Percentiles rank a stretch among this genome's conserved stretches.
phyloP scores from a whole-genome alignment of 2,888 invertebrate species.

The Tachina grossa region DNA sequence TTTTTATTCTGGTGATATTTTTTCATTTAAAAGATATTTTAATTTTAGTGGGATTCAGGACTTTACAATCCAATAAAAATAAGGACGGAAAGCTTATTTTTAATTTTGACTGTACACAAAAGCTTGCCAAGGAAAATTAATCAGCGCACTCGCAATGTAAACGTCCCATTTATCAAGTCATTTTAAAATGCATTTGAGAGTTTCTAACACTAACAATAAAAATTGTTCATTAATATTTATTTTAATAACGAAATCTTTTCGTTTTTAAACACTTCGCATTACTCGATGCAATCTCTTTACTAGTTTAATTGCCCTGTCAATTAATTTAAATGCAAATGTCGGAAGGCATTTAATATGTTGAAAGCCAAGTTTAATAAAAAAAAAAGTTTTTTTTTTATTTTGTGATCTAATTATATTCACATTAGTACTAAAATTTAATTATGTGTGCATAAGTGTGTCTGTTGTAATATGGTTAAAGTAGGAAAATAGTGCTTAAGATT shows the following conservation, averaged over 20 bases:
- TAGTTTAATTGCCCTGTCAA: slow-evolving; percentile 14
- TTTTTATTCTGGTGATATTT: too few species aligned
- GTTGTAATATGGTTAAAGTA: neutral
- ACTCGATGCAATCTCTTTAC: slow-evolving; percentile 4
- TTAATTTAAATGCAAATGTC: slow-evolving; percentile 30
- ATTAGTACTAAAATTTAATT: neutral
- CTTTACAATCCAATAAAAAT: too few species aligned
- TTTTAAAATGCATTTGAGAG: too few species aligned
- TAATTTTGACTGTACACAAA: too few species aligned
- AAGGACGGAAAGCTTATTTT: too few species aligned
- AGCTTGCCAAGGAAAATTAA: too few species aligned
- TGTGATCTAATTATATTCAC: slow-evolving; percentile 14
- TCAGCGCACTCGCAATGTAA: too few species aligned
- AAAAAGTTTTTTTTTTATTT: too few species aligned
- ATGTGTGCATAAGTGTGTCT: neutral
- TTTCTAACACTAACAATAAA: neutral
- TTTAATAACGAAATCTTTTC: neutral
- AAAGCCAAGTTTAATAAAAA: neutral
- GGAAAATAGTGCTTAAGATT: slow-evolving; percentile 52
- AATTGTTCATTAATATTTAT: neutral
- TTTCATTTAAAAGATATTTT: too few species aligned
- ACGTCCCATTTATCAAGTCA: too few species aligned
- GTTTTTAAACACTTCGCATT: neutral
- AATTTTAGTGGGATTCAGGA: too few species aligned
- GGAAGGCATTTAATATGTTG: neutral